Evolutionary conservation across 2,113 vertebrate species (phyloP), one percentile per base, ranked within the genome.

Genomic region (Oceanodroma tethys): DNA sequence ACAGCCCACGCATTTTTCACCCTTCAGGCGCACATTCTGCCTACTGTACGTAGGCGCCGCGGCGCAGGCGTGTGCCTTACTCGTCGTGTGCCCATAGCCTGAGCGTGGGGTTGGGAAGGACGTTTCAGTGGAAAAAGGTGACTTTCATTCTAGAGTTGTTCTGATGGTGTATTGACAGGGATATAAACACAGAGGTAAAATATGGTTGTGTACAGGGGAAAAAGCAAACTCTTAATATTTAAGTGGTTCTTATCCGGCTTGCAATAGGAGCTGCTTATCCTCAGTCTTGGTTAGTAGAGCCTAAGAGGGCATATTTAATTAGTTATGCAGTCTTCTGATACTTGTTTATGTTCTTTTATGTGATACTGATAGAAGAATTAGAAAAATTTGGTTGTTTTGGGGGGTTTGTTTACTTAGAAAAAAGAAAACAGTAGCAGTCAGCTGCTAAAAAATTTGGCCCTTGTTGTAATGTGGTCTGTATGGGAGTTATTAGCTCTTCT

Each of bases 11-110:
- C 5, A 0, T 36, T 56, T 56, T n/a, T 45, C 42, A 38, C 13
- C 16, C 40, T 6, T 40, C 7, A 7, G 58, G 5, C 10, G 62
- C 55, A 13, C 22, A 7, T 8, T 6, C 42, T n/a, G 43, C 32
- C 40, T 7, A 5, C 11, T 2, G 27, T 19, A 9, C 2, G 6
- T 19, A 16, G 38, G 38, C 27, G 68, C 86, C 3, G 1, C 11
- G 2, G n/a, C 9, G 40, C 4, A 4, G 30, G 67, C 4, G 1
- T 7, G 67, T 27, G 7, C 26, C 25, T 19, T 7, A 1, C 47
- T n/a, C 22, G 13, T 34, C 0, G 1, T 7, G n/a, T 34, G 16
- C 38, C 47, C 4, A 0, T 2, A 32, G 38, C 65, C 42, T 25
- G 10, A 63, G 36, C 2, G 2, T 20, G n/a, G 23, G 16, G 10